These are phyloP conservation scores for Chymomyza costata DNA, from an alignment of 1,140 invertebrate species.

Conservation along the genomic window DNA sequence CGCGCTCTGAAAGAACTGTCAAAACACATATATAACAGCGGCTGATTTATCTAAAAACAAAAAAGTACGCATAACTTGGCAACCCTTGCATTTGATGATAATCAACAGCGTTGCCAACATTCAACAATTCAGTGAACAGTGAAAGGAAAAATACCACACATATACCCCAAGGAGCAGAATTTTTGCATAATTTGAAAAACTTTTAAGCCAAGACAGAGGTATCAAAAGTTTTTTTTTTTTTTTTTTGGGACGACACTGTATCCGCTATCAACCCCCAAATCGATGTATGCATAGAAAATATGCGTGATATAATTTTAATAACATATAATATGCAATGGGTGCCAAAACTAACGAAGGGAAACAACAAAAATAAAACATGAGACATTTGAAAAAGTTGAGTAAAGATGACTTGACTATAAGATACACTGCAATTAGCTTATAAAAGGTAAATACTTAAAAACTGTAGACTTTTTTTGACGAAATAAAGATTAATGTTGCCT, in stretches of 20 bases:
- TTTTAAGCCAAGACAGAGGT: conserved; percentile 31
- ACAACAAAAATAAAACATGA: too few species aligned
- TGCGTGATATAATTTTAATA: conserved; percentile 46
- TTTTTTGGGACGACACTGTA: too few species aligned
- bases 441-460: too few species aligned
- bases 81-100: conserved; percentile 50
- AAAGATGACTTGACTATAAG: too few species aligned
- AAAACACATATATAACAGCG: conserved; percentile 20
- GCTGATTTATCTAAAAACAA: conserved; percentile 12
- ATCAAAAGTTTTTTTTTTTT: too few species aligned
- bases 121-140: conserved; percentile 63
- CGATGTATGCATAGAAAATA: conserved; percentile 21
- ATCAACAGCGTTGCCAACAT: conserved; percentile 25
- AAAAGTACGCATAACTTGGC: conserved; percentile 25
- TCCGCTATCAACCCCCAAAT: conserved; percentile 41
- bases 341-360: too few species aligned
- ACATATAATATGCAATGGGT: conserved; percentile 45
- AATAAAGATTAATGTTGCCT: too few species aligned
- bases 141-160: conserved; percentile 45
- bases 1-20: conserved; percentile 26
- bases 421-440: too few species aligned
- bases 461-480: too few species aligned
- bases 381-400: too few species aligned
- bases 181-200: conserved; percentile 64
- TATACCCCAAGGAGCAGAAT: conserved; percentile 46